Evolutionary conservation across 1,140 invertebrate species (phyloP).

Genomic region (Pseudomyrmex pallidus): DNA sequence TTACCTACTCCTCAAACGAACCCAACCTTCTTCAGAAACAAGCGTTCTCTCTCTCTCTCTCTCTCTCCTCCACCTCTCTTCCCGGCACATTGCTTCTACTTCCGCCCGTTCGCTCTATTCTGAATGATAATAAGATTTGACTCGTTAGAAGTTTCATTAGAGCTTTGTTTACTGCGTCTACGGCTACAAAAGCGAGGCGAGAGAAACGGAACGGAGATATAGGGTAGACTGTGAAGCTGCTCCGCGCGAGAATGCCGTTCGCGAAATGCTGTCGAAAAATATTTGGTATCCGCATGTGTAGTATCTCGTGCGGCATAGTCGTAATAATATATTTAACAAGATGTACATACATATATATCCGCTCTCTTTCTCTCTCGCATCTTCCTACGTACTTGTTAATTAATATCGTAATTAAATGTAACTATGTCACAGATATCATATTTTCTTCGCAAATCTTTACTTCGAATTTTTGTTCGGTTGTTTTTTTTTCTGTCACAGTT

Average conservation of each 20-base stretch:
- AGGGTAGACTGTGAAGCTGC: slow-evolving; percentile 11
- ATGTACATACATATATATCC: too few relatives aligned
- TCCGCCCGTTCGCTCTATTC: slow-evolving; percentile 62
- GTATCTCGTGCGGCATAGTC: too few relatives aligned
- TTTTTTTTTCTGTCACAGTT: neutral
- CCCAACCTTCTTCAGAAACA: slow-evolving; percentile 58
- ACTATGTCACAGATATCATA: too few relatives aligned
- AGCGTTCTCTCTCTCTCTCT: slow-evolving; percentile 11
- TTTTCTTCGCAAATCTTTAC: neutral
- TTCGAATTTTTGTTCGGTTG: neutral
- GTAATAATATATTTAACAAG: too few relatives aligned
- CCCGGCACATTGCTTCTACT: slow-evolving; percentile 38
- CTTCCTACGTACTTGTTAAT: too few relatives aligned
- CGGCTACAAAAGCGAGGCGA: slow-evolving; percentile 20
- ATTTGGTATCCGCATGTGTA: neutral
- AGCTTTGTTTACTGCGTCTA: slow-evolving; percentile 77
- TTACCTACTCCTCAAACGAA: slow-evolving; percentile 72
- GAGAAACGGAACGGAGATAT: slow-evolving; percentile 26
- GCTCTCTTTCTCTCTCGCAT: too few relatives aligned
- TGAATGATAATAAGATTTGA: slow-evolving; percentile 81
- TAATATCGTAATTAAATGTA: too few relatives aligned
- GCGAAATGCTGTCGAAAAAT: slow-evolving; percentile 23
- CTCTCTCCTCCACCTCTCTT: neutral
- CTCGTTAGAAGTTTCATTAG: slow-evolving; percentile 82
- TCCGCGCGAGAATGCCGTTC: slow-evolving; percentile 14